These are phyloP conservation scores for Drosophila gaucha DNA, from an alignment of 2,888 invertebrate species.

Conservation along the genomic window DNA sequence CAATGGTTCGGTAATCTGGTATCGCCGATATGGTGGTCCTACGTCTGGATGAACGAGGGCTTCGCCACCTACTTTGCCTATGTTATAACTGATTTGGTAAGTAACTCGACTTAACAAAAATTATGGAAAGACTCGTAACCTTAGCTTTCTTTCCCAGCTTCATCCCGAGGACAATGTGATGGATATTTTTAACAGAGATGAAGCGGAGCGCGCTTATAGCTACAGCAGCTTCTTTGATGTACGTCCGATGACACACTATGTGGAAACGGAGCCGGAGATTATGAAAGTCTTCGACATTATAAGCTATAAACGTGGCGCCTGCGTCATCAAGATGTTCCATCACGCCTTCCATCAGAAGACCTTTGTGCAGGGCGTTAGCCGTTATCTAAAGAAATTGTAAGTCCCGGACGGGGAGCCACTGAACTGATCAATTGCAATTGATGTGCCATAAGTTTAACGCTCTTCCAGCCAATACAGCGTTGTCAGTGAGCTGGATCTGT, in stretches of 20 bases:
- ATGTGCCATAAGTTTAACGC: slow-evolving; percentile 76
- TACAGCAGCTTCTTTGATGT: slow-evolving; percentile 73
- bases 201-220: slow-evolving; percentile 73
- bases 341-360: slow-evolving; percentile 81
- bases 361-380: slow-evolving; percentile 75
- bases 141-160: slow-evolving; percentile 84
- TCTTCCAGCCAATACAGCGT: slow-evolving; percentile 80
- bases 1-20: slow-evolving; percentile 93
- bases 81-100: slow-evolving; percentile 80
- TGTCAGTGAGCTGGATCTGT: slow-evolving; percentile 81
- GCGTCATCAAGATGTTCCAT: slow-evolving; percentile 83
- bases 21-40: slow-evolving; percentile 90
- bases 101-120: background rate
- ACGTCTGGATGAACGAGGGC: slow-evolving; percentile 90
- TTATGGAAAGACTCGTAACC: background rate
- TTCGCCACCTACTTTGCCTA: slow-evolving; percentile 86
- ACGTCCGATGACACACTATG: slow-evolving; percentile 81
- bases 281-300: slow-evolving; percentile 86
- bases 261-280: slow-evolving; percentile 80
- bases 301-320: slow-evolving; percentile 87
- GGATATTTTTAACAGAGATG: slow-evolving; percentile 86
- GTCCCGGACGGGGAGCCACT: slow-evolving; percentile 50
- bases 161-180: slow-evolving; percentile 88
- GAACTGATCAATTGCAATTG: slow-evolving; percentile 79
- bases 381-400: slow-evolving; percentile 82